Conservation (phyloP, 2,888 invertebrate species). For the Cataglyphis altisquamis region DNA sequence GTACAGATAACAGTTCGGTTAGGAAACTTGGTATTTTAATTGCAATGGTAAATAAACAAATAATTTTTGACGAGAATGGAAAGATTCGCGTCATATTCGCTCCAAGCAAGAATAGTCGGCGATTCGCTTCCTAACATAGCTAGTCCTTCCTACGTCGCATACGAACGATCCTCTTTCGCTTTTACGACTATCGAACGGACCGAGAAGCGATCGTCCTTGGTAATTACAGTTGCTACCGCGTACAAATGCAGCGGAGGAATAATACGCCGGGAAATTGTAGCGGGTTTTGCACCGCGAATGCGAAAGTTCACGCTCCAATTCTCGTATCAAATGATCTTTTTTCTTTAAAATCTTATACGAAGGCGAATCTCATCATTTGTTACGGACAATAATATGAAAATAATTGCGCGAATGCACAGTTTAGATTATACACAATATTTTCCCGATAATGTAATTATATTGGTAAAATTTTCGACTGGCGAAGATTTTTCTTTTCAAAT, state of each 20-base stretch:
- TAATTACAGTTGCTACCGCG: constrained; percentile 41
- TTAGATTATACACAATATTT: constrained; percentile 51
- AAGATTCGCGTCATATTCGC: constrained; percentile 39
- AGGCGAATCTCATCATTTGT: neutral
- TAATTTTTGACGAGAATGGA: constrained; percentile 23
- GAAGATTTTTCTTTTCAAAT: constrained; percentile 49
- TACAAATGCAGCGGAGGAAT: neutral
- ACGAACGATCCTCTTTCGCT: constrained; percentile 39
- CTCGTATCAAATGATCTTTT: neutral
- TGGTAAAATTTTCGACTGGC: constrained; percentile 62
- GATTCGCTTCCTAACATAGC: constrained; percentile 40
- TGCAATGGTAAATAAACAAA: constrained; percentile 7
- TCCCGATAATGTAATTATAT: constrained; percentile 64
- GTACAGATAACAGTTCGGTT: neutral
- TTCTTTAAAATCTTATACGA: neutral
- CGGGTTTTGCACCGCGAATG: neutral
- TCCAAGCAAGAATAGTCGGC: constrained; percentile 18
- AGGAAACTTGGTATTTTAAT: constrained; percentile 19
- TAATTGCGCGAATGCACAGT: constrained; percentile 17
- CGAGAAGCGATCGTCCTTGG: constrained; percentile 51
- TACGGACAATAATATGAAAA: constrained; percentile 17
- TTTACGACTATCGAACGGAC: constrained; percentile 32
- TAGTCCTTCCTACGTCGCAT: constrained; percentile 47
- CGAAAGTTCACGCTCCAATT: constrained; percentile 4
- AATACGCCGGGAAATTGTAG: constrained; percentile 18